Conservation (phyloP, 64 coral and sea anemone genomes). For the Pocillopora damicornis region DNA sequence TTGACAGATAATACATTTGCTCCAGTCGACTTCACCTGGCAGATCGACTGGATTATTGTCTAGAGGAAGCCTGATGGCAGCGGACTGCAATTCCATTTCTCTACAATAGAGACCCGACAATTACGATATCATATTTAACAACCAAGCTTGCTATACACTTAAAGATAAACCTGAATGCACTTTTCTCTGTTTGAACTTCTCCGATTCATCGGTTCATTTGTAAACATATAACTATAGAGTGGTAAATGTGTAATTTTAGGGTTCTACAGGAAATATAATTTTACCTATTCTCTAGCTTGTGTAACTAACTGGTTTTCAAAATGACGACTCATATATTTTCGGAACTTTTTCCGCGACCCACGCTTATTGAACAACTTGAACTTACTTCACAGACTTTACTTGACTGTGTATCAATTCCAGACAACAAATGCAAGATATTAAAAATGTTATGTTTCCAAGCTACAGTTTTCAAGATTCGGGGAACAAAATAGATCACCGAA, state of each 20-base stretch:
- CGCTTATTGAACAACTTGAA: constrained; percentile 53
- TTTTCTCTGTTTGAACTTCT: too few species aligned
- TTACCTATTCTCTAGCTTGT: constrained; percentile 51
- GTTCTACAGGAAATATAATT: constrained; percentile 49
- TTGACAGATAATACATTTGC: constrained; percentile 63
- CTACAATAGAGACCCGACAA: too few species aligned
- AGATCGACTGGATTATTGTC: constrained; percentile 14
- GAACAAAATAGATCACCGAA: too few species aligned
- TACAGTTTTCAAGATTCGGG: too few species aligned
- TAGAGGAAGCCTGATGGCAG: constrained; percentile 5
- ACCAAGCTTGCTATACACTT: constrained; percentile 36
- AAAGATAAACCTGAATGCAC: constrained; percentile 28
- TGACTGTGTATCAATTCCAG: too few species aligned
- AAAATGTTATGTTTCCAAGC: too few species aligned
- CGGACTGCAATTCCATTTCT: constrained; percentile 3
- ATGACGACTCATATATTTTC: constrained; percentile 48
- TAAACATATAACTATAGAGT: too few species aligned
- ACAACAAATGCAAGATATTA: too few species aligned
- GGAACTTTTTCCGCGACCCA: constrained; percentile 45
- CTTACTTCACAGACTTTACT: too few species aligned
- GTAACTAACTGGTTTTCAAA: constrained; percentile 56
- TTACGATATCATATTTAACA: constrained; percentile 39
- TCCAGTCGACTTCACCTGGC: constrained; percentile 51
- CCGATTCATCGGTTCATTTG: constrained; percentile 47
- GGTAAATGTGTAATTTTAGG: constrained; percentile 54